These are phyloP conservation scores for Linnaemya vulpina DNA, from an alignment of 2,888 invertebrate genomes.

Conservation along the genomic window DNA sequence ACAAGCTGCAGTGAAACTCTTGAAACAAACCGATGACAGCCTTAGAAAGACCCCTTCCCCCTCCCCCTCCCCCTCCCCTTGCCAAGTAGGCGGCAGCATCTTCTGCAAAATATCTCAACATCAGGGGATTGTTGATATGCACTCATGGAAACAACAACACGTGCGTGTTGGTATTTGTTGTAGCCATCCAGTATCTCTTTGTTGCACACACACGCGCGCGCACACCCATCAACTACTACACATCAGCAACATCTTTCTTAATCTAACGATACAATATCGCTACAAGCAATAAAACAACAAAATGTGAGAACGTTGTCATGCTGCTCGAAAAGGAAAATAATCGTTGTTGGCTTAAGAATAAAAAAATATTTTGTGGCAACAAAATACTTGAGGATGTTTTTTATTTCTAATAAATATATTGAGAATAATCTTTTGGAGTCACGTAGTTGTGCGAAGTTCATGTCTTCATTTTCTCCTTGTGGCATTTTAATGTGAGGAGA, in stretches of 20 bases:
- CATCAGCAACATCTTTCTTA: not conserved
- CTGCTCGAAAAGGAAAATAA: not conserved
- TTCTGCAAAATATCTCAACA: constrained; percentile 22
- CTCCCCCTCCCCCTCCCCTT: too few relatives aligned
- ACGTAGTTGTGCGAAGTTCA: constrained; percentile 82
- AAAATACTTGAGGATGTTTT: constrained; percentile 36
- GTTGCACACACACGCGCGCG: not conserved
- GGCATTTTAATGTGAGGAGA: constrained; percentile 80
- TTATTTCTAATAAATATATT: too few relatives aligned
- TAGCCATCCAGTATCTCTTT: constrained; percentile 20
- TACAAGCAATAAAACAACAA: constrained; percentile 36
- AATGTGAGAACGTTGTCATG: constrained; percentile 23
- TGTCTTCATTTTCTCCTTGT: constrained; percentile 81
- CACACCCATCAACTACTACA: not conserved
- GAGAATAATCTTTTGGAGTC: constrained; percentile 76
- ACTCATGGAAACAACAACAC: constrained; percentile 54
- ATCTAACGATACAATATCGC: constrained; percentile 59
- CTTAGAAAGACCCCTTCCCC: too few relatives aligned
- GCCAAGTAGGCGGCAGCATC: constrained; percentile 20
- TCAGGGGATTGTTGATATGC: constrained; percentile 32
- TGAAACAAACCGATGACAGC: constrained; percentile 24
- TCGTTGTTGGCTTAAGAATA: not conserved
- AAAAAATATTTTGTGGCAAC: constrained; percentile 48
- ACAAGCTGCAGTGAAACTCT: constrained; percentile 8
- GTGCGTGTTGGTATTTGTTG: constrained; percentile 50